phyloP scores from a whole-genome alignment of 1,140 invertebrate species.

The Dysdera silvatica region DNA sequence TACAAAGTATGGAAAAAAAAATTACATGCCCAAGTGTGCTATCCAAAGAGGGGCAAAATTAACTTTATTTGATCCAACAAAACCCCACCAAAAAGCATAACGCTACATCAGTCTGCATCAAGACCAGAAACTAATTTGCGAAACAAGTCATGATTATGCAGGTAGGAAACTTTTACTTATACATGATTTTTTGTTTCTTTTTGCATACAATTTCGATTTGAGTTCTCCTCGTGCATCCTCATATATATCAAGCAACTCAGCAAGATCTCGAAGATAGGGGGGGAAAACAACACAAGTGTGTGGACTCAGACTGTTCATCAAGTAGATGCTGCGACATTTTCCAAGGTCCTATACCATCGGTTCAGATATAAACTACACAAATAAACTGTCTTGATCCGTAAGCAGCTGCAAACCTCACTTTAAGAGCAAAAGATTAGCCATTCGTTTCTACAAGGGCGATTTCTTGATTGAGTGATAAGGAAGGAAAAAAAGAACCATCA shows the following conservation, averaged over 20 bases:
- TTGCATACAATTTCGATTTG: slow-evolving; percentile 23
- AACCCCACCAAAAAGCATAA: too few relatives aligned
- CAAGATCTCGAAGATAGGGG: slow-evolving; percentile 7
- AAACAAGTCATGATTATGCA: slow-evolving; percentile 3
- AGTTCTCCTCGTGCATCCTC: slow-evolving; percentile 14
- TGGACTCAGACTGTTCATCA: slow-evolving; percentile 13
- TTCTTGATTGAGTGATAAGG: slow-evolving; percentile 12
- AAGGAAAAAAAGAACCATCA: slow-evolving; percentile 20
- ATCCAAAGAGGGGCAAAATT: too few relatives aligned
- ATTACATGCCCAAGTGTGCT: too few relatives aligned
- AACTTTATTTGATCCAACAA: too few relatives aligned
- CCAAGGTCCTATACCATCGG: slow-evolving; percentile 23
- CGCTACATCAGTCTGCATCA: too few relatives aligned
- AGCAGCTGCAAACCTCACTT: slow-evolving; percentile 27
- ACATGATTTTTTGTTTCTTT: slow-evolving; percentile 25
- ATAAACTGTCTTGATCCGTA: slow-evolving; percentile 25
- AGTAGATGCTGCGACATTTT: slow-evolving; percentile 14
- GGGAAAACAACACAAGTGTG: slow-evolving; percentile 10
- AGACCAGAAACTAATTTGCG: too few relatives aligned
- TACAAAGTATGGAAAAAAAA: too few relatives aligned
- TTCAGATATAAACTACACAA: slow-evolving; percentile 26
- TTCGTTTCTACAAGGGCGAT: slow-evolving; percentile 19
- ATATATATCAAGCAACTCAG: neutral
- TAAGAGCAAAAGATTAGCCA: slow-evolving; percentile 25
- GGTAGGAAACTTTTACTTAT: slow-evolving; percentile 30